A percentile compares a stretch with the other conserved stretches of the same genome.
phyloP scores from a whole-genome alignment of 2,797 vertebrate species.

The Oophaga sylvatica region DNA sequence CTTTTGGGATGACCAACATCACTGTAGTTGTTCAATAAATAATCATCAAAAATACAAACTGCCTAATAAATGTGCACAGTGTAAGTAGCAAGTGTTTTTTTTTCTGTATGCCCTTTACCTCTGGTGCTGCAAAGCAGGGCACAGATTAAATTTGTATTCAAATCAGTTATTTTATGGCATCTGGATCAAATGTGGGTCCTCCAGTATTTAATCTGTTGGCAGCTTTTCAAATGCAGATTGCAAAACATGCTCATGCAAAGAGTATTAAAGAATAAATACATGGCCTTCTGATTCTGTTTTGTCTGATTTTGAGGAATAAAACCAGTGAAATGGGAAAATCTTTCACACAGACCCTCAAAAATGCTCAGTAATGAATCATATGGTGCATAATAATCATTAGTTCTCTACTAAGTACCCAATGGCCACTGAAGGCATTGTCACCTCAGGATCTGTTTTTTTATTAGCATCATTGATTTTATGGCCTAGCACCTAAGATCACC shows the following conservation, averaged over 20 bases:
- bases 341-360: too few species aligned
- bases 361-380: too few species aligned
- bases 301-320: slow-evolving; percentile 2
- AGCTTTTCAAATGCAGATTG: slow-evolving; percentile 16
- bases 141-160: background rate
- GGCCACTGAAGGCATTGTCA: background rate
- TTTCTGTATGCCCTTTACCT: too few species aligned
- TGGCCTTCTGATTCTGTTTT: slow-evolving; percentile 7
- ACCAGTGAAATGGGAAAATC: background rate
- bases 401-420: background rate
- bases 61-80: background rate
- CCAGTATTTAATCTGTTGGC: slow-evolving; percentile 54
- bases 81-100: background rate
- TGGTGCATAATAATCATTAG: too few species aligned
- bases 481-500: background rate
- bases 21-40: too few species aligned
- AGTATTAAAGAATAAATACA: slow-evolving; percentile 7
- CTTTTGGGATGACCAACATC: too few species aligned
- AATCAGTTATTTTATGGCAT: slow-evolving; percentile 54
- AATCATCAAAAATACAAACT: background rate
- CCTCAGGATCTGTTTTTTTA: background rate
- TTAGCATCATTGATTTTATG: background rate
- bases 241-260: slow-evolving; percentile 21
- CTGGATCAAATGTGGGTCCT: slow-evolving; percentile 37
- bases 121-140: too few species aligned